Conservation (phyloP, 2,888 invertebrate species). For the Cheilosia impressa region DNA sequence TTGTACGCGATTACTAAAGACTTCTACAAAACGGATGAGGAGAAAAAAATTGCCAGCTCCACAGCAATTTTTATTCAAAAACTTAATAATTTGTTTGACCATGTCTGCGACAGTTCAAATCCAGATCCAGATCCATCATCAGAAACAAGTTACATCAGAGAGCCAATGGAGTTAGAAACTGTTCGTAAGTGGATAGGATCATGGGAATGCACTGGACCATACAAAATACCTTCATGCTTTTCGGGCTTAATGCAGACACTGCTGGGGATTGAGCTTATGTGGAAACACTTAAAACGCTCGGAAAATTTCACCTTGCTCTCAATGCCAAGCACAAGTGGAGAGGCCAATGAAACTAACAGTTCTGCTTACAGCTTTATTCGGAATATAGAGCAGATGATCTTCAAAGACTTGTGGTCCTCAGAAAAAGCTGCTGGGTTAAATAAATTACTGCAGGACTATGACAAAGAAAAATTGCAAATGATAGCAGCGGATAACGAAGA, state of each 20-base stretch:
- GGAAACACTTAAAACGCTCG: not conserved
- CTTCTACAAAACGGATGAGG: not conserved
- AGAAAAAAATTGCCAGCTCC: not conserved
- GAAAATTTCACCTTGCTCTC: no score
- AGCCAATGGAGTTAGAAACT: not conserved
- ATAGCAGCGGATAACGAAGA: no score
- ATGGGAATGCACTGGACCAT: not conserved
- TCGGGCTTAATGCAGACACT: not conserved
- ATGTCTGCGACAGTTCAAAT: not conserved
- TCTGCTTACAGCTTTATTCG: no score
- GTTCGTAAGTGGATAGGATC: not conserved
- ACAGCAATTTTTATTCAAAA: not conserved
- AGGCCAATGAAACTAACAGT: no score
- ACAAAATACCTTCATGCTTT: not conserved
- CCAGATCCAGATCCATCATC: not conserved
- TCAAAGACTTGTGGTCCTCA: no score
- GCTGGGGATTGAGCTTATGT: not conserved
- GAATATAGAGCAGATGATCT: no score
- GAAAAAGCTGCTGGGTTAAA: no score
- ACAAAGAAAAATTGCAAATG: no score
- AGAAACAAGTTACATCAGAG: no score
- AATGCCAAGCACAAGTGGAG: no score
- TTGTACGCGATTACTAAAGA: not conserved
- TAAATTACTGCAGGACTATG: no score
- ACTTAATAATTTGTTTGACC: not conserved